Conservation (phyloP, 2,888 invertebrate species). For the Rambutsinella grinnellia region DNA sequence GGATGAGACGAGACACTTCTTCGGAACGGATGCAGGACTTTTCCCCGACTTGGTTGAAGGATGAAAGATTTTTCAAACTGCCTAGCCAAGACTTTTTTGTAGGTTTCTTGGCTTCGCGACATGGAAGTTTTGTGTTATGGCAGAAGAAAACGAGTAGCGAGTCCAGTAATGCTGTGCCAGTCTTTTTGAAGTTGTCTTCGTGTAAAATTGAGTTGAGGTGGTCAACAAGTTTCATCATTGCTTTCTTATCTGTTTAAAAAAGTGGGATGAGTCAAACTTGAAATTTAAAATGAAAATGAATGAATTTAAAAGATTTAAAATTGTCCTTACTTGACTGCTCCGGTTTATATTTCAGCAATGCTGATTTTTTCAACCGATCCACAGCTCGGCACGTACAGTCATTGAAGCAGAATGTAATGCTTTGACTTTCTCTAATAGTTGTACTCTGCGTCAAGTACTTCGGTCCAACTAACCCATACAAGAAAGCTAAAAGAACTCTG, state of each 20-base stretch:
- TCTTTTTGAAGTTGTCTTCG: slow-evolving; percentile 61
- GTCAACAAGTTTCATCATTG: slow-evolving; percentile 59
- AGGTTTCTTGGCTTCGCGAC: slow-evolving; percentile 72
- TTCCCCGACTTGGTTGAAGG: slow-evolving; percentile 69
- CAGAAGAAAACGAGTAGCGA: slow-evolving; percentile 87
- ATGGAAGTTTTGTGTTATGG: slow-evolving; percentile 85
- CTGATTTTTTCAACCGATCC: slow-evolving; percentile 72
- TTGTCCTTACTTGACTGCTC: slow-evolving; percentile 49
- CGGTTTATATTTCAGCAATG: slow-evolving; percentile 60
- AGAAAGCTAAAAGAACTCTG: slow-evolving; percentile 88
- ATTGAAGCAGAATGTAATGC: slow-evolving; percentile 86
- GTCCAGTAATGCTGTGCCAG: slow-evolving; percentile 71
- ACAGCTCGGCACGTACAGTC: slow-evolving; percentile 85
- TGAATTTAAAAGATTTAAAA: neutral
- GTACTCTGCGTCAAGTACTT: slow-evolving; percentile 76
- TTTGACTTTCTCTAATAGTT: slow-evolving; percentile 81
- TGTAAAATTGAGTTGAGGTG: slow-evolving; percentile 59
- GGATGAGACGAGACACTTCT: slow-evolving; percentile 83
- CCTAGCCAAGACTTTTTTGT: slow-evolving; percentile 37
- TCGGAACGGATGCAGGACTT: slow-evolving; percentile 77
- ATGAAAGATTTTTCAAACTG: slow-evolving; percentile 60
- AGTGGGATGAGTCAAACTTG: slow-evolving; percentile 1
- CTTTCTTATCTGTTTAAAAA: slow-evolving; percentile 54
- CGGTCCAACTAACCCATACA: slow-evolving; percentile 79
- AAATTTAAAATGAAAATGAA: neutral